A percentile compares a stretch with the other conserved stretches of the same genome.
These are phyloP conservation scores for Tridacna crocea DNA, from an alignment of 2,888 invertebrate genomes.

Conservation along the genomic window DNA sequence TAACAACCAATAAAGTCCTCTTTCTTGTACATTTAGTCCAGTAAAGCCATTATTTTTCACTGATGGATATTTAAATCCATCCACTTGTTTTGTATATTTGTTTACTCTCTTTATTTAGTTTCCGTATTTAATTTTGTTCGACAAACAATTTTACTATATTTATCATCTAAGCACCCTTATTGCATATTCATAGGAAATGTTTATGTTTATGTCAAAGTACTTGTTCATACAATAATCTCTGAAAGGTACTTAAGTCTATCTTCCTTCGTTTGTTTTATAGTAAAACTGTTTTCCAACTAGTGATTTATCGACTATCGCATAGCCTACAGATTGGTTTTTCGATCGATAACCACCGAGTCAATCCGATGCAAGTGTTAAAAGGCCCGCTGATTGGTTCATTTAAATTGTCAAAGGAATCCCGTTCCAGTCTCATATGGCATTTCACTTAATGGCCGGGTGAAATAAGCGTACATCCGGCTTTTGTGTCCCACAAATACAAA, in stretches of 20 bases:
- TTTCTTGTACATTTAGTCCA: no score
- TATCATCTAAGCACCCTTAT: background rate
- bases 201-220: background rate
- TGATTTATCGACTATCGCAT: constrained; percentile 1
- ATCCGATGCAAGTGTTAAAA: background rate
- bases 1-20: no score
- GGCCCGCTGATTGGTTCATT: constrained; percentile 6
- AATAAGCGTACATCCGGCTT: constrained; percentile 11
- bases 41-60: no score
- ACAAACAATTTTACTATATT: constrained; percentile 3
- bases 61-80: no score
- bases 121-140: background rate
- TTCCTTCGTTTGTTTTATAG: constrained; percentile 16
- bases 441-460: background rate
- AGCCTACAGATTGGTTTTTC: background rate
- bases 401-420: constrained; percentile 1
- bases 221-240: background rate
- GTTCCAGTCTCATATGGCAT: constrained; percentile 2
- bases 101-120: background rate
- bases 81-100: background rate
- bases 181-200: background rate
- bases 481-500: constrained; percentile 11
- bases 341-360: constrained; percentile 1
- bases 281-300: background rate
- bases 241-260: background rate